Percentiles rank a stretch among this genome's conserved stretches.
Conservation (phyloP, 2,113 vertebrate genomes). For the Platichthys flesus region DNA sequence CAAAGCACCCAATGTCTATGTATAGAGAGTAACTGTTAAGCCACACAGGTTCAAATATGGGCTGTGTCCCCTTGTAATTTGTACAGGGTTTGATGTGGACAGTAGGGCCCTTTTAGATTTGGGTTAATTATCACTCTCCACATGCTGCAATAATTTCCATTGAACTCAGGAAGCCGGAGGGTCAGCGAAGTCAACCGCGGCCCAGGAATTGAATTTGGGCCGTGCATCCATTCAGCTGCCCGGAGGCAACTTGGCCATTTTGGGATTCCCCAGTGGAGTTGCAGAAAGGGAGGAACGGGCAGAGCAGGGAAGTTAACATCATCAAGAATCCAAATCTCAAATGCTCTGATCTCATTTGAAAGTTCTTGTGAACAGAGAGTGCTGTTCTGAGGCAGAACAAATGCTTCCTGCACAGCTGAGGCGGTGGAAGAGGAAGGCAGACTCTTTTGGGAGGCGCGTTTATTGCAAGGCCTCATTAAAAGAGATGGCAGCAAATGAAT, state of each 20-base stretch:
- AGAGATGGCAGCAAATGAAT: conserved; percentile 66
- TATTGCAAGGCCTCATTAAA: conserved; percentile 71
- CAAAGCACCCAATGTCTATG: background rate
- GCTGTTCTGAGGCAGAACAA: conserved; percentile 31
- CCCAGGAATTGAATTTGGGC: conserved; percentile 69
- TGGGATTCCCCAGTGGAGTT: conserved; percentile 44
- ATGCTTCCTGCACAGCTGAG: conserved; percentile 44
- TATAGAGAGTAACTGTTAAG: background rate
- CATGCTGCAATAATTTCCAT: conserved; percentile 51
- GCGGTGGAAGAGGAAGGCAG: conserved; percentile 31
- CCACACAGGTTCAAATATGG: conserved; percentile 8
- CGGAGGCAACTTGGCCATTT: conserved; percentile 60
- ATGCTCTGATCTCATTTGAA: conserved; percentile 82
- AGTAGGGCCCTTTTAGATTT: conserved; percentile 45
- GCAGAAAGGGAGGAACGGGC: conserved; percentile 21
- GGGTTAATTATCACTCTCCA: conserved; percentile 63
- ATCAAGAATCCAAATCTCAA: conserved; percentile 77
- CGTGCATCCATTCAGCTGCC: conserved; percentile 48
- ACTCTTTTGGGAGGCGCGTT: conserved; percentile 57
- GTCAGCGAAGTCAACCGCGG: conserved; percentile 64
- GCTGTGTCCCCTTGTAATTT: conserved; percentile 28
- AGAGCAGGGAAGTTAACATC: conserved; percentile 74
- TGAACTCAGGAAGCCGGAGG: conserved; percentile 66
- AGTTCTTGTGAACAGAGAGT: conserved; percentile 46
- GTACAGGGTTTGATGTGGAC: conserved; percentile 33